phyloP scores from a whole-genome alignment of 2,113 vertebrate species.

The Scolopax mira region DNA sequence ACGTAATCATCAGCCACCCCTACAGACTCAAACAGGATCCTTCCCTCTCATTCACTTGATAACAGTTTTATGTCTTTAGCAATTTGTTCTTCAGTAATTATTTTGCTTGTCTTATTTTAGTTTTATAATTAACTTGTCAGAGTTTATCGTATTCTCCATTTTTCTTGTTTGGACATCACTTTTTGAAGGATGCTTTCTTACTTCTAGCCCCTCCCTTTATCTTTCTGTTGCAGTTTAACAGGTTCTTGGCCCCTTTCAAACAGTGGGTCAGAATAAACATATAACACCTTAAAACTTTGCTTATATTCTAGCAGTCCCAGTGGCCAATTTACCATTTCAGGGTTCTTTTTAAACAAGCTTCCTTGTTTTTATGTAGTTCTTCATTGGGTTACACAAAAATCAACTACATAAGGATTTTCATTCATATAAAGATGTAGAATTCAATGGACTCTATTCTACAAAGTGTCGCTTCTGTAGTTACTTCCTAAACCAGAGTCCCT shows the following conservation, averaged over 20 bases:
- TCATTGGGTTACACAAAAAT: neutral
- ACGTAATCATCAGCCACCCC: neutral
- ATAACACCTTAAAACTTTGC: neutral
- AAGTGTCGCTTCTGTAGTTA: neutral
- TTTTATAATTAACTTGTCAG: neutral
- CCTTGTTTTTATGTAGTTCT: neutral
- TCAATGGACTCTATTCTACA: accelerated
- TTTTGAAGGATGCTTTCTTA: neutral
- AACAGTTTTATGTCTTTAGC: neutral
- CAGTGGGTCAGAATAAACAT: neutral
- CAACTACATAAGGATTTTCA: neutral
- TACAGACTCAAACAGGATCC: neutral
- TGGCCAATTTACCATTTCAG: neutral
- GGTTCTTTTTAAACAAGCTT: neutral
- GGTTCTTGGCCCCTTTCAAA: neutral
- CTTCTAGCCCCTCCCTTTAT: neutral
- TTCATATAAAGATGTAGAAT: neutral
- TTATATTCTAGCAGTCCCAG: neutral
- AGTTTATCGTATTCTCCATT: neutral
- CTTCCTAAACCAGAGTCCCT: neutral
- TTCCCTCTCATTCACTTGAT: neutral
- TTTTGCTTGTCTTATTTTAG: neutral
- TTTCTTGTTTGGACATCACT: neutral
- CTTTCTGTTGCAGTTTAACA: neutral
- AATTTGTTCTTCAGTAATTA: neutral